Evolutionary conservation across 2,113 vertebrate genomes (phyloP).

Genomic region (Chaenocephalus aceratus): DNA sequence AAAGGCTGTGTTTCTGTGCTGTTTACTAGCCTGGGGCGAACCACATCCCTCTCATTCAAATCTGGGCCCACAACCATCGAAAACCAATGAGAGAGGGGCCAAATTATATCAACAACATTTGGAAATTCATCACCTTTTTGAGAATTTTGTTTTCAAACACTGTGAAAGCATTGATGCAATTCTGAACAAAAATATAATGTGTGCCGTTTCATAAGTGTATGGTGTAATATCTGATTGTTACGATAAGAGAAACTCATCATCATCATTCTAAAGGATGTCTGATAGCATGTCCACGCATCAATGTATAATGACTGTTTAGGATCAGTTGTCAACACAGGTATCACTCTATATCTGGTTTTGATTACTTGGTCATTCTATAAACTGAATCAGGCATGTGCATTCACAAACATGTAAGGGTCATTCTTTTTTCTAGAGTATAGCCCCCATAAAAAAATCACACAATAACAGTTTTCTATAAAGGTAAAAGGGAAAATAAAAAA

Average conservation of each 20-base stretch:
- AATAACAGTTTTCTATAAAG: neutral
- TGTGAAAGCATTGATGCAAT: neutral
- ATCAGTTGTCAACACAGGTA: no score
- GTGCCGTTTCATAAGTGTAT: neutral
- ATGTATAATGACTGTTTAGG: neutral
- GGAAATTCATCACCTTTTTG: constrained; percentile 48
- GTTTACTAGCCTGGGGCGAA: constrained; percentile 71
- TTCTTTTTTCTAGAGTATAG: neutral
- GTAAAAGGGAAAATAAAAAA: neutral
- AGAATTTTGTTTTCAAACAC: constrained; percentile 9
- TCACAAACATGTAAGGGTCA: neutral
- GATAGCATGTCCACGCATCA: neutral
- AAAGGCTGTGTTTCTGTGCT: constrained; percentile 75
- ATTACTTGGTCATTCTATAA: neutral
- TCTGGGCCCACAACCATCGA: constrained; percentile 52
- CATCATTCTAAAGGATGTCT: neutral
- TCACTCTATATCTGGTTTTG: neutral
- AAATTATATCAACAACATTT: constrained; percentile 50
- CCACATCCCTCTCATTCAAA: constrained; percentile 72
- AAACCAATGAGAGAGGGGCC: constrained; percentile 48
- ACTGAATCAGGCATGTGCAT: neutral
- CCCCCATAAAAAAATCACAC: neutral
- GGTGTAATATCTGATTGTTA: neutral
- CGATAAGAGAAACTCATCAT: neutral
- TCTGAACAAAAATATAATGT: neutral